A percentile compares a stretch with the other conserved stretches of the same genome.
Evolutionary conservation across 2,113 vertebrate genomes (phyloP).

Genomic region (Rissa tridactyla): DNA sequence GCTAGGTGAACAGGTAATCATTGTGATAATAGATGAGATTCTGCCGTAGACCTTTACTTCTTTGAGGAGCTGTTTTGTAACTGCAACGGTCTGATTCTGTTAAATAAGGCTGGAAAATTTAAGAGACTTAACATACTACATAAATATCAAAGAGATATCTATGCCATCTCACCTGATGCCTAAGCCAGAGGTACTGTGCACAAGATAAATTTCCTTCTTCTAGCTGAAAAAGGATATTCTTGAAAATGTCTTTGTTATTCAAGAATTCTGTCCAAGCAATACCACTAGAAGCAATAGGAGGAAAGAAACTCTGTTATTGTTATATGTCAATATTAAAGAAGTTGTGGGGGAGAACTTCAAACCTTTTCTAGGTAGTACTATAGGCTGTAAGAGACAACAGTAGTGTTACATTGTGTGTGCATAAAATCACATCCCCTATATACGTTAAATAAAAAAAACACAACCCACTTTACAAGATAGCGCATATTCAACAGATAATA

Average conservation of each 20-base stretch:
- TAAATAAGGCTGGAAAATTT: background rate
- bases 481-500: background rate
- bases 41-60: background rate
- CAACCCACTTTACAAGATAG: too few species aligned
- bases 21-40: background rate
- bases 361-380: background rate
- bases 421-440: background rate
- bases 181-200: conserved; percentile 94
- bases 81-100: background rate
- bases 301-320: background rate
- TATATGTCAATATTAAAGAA: background rate
- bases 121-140: background rate
- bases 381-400: background rate
- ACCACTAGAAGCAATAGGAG: conserved; percentile 70
- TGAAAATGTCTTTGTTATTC: conserved; percentile 82
- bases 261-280: conserved; percentile 93
- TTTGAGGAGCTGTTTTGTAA: background rate
- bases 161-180: conserved; percentile 83
- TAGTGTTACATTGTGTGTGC: background rate
- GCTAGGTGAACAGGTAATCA: background rate
- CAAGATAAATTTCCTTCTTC: conserved; percentile 82
- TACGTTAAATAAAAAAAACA: background rate
- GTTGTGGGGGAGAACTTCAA: background rate
- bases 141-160: background rate
- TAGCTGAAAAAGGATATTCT: conserved; percentile 80